Evolutionary conservation across 2,113 vertebrate genomes (phyloP), one percentile per base, ranked within the genome.

Genomic region (Cyprinodon brontotheroides): DNA sequence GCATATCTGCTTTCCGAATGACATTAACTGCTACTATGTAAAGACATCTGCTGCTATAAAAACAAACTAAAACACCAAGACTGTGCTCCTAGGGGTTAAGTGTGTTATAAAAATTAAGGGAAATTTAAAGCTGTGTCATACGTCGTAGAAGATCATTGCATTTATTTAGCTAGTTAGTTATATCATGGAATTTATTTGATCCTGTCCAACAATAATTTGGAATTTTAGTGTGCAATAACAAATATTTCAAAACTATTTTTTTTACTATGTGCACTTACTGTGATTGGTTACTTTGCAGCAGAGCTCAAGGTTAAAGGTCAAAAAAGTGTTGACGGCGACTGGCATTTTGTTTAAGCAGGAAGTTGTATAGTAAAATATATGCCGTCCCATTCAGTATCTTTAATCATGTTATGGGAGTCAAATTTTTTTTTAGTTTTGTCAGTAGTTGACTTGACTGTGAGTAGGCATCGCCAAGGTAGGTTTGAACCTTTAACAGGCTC

Each of bases 401-500:
- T 4, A 69, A 11, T 47, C 38, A 3, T 8, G 6, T 20, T 36
- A 29, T 71, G 4, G 48, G 63, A 43, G 12, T 0, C 0, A 12
- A 41, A 41, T 20, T 14, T 64, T 3, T 17, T 2, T 78, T 13
- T 17, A 14, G 22, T 13, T 60, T 73, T 50, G 13, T 29, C 22
- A 17, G 22, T 3, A 3, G 40, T 45, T 3, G 61, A 15, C 53
- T 68, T 9, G 29, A 43, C 29, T 65, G 59, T 50, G 40, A 72
- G 50, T 50, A 38, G 71, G 47, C 66, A 61, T 15, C 20, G 77
- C 53, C 70, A 72, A 69, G 72, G 77, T 66, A 43, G 87, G 83
- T 81, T 86, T 83, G 81, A 90, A 83, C 82, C 74, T 72, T 48
- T 68, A 50, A 72, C 72, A 72, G 72, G 80, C 11, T 0, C 6